Evolutionary conservation across 2,888 invertebrate species (phyloP), one percentile per base, ranked within the genome.

Genomic region (Stenchaetothrips biformis): DNA sequence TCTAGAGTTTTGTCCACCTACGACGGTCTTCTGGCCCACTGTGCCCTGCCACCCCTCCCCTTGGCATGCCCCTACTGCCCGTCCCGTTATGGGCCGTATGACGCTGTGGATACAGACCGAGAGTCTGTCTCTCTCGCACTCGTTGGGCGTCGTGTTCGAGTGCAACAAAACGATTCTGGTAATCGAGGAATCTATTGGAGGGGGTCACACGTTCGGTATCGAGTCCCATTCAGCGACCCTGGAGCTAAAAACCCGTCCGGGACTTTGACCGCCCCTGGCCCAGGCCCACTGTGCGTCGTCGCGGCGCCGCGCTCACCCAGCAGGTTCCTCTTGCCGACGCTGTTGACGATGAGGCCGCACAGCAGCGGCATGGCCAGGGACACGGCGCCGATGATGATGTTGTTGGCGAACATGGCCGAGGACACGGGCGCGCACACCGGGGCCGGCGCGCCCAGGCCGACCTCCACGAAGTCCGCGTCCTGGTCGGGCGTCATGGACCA

Each of bases 301-400:
- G 59, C 13, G 13, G 59, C 62, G 21, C 67, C 4, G 87, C 83
- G 86, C 82, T 82, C 82, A 86, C 86, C 84, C 0, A 88, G 87
- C 83, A 87, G 84, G 6, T 85, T 85, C 18, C 85, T 84, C 48
- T 85, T 83, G 53, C 84, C 84, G 4, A 86, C 84, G 4, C 84
- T 84, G 82, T 85, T 84, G 13, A 86, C 91, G 0, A 92, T 86
- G 85, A 89, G 90, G 16, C 92, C 91, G 27, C 92, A 91, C 47
- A 85, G 80, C 47, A 87, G 90, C 83, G 49, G 92, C 84, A 85
- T 92, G 92, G 84, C 91, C 90, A 92, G 88, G 84, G 92, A 92
- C 4, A 90, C 89, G 0, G 89, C 87, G 0, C 93, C 93, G 83
- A 93, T 91, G 82, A 90, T 88, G 82, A 92, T 89, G 79, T 93